phyloP scores from a whole-genome alignment of 2,797 vertebrate species.

The Hemitrygon akajei region DNA sequence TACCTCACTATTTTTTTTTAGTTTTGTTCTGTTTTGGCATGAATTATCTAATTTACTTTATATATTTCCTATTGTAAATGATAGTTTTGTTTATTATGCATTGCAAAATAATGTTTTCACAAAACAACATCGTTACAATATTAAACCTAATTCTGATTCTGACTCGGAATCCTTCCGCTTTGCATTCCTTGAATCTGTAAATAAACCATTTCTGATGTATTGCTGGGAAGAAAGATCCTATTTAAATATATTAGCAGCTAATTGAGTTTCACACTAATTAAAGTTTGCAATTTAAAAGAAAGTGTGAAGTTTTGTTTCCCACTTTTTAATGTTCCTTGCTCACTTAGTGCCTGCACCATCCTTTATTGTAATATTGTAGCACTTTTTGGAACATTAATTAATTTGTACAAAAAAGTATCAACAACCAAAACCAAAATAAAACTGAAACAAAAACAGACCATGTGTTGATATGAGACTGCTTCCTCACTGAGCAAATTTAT shows the following conservation, averaged over 20 bases:
- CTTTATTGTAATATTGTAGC: background rate
- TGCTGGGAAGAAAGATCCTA: background rate
- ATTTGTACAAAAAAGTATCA: background rate
- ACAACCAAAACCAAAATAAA: too few species aligned
- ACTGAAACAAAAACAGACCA: too few species aligned
- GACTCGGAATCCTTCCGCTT: background rate
- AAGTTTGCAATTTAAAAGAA: slow-evolving; percentile 19
- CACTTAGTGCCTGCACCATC: background rate
- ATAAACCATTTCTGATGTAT: background rate
- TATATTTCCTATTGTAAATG: too few species aligned
- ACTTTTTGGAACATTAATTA: background rate
- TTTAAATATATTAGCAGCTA: slow-evolving; percentile 8
- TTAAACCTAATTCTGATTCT: too few species aligned
- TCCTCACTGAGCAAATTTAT: too few species aligned
- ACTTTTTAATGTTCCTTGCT: slow-evolving; percentile 24
- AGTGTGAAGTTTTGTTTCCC: slow-evolving; percentile 19
- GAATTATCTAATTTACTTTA: too few species aligned
- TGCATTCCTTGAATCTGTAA: background rate
- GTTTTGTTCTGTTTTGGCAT: too few species aligned
- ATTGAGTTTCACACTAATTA: slow-evolving; percentile 26
- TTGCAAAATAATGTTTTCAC: too few species aligned
- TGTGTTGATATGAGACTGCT: too few species aligned
- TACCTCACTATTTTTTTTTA: too few species aligned
- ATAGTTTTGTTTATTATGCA: too few species aligned
- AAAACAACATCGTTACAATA: too few species aligned